Conservation (phyloP, 2,797 vertebrate genomes). For the Syndactyla subalaris region DNA sequence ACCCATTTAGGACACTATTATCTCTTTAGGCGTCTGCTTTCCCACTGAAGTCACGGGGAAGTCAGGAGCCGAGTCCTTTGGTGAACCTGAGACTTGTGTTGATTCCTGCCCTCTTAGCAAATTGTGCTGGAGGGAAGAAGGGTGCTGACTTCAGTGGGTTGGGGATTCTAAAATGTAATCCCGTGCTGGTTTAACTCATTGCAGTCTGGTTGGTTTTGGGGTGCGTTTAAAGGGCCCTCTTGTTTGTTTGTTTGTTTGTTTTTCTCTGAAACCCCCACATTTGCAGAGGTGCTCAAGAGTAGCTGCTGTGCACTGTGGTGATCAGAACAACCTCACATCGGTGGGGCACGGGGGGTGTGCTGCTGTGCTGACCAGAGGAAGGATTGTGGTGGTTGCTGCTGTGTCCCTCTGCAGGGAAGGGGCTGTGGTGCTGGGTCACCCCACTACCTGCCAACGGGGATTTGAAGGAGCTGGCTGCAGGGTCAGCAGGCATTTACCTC, state of each 20-base stretch:
- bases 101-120: constrained; percentile 56
- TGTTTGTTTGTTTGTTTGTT: not conserved
- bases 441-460: not conserved
- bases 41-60: constrained; percentile 64
- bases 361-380: not conserved
- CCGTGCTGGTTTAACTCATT: not conserved
- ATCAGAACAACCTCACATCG: not conserved
- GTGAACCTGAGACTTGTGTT: constrained; percentile 49
- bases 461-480: not conserved
- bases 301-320: not conserved
- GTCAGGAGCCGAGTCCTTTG: constrained; percentile 58
- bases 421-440: not conserved
- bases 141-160: constrained; percentile 45
- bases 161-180: not conserved
- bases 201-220: not conserved
- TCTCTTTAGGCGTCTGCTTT: constrained; percentile 53
- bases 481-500: not conserved
- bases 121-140: constrained; percentile 43
- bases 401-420: not conserved
- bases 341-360: not conserved
- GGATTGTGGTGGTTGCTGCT: not conserved
- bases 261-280: not conserved
- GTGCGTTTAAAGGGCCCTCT: not conserved
- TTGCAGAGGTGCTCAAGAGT: not conserved
- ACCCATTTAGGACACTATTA: constrained; percentile 56